A percentile compares a stretch with the other conserved stretches of the same genome.
phyloP scores from a whole-genome alignment of 37 sponge, comb jelly and placozoan species.

The Ianthella basta region DNA sequence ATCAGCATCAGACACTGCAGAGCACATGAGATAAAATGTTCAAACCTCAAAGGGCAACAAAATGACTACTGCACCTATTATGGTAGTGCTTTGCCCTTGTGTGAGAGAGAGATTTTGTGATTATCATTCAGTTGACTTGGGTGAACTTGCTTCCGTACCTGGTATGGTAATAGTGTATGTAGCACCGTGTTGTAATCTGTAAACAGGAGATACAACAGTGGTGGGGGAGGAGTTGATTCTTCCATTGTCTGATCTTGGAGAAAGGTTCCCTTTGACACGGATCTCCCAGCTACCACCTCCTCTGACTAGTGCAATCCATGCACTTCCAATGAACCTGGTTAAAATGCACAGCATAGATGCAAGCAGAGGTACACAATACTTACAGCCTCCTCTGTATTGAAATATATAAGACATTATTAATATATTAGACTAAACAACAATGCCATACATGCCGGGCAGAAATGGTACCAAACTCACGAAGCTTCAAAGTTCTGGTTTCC shows the following conservation, averaged over 20 bases:
- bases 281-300: constrained; percentile 45
- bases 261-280: constrained; percentile 28
- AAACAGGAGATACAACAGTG: constrained; percentile 44
- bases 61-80: too few relatives aligned
- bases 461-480: constrained; percentile 10
- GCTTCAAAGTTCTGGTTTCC: constrained; percentile 16
- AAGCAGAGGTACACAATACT: too few relatives aligned
- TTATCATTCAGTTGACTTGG: too few relatives aligned
- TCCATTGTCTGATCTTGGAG: constrained; percentile 52
- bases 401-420: background rate
- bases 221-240: constrained; percentile 58
- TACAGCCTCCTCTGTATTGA: background rate
- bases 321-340: background rate
- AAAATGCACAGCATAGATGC: too few relatives aligned
- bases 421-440: too few relatives aligned
- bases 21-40: too few relatives aligned
- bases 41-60: too few relatives aligned
- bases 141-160: constrained; percentile 33
- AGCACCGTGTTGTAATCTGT: constrained; percentile 46
- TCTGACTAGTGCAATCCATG: constrained; percentile 20
- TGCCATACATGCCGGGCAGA: background rate
- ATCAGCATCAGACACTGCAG: too few relatives aligned
- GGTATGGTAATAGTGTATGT: constrained; percentile 52
- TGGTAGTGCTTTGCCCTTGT: too few relatives aligned
- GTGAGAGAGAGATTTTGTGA: too few relatives aligned